phyloP scores from a whole-genome alignment of 2,888 invertebrate genomes.

The Sclerodermus sp. region DNA sequence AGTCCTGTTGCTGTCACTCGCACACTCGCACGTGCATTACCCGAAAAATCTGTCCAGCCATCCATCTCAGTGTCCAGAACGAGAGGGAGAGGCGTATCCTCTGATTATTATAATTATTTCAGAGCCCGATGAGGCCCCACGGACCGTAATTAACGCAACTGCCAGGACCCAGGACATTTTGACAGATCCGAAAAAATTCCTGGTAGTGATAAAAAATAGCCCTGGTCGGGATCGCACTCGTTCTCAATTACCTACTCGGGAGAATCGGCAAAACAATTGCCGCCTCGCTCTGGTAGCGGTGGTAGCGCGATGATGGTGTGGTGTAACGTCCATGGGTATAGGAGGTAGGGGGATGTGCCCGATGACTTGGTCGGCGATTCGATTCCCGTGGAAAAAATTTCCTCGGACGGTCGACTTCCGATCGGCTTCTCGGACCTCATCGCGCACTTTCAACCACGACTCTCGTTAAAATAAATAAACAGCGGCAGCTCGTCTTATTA shows the following conservation, averaged over 20 bases:
- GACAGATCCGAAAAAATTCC: constrained; percentile 53
- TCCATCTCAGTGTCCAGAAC: constrained; percentile 37
- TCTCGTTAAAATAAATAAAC: no score
- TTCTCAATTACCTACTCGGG: constrained; percentile 32
- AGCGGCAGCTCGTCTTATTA: no score
- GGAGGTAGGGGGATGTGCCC: no score
- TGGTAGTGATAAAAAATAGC: constrained; percentile 54
- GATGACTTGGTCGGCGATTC: no score
- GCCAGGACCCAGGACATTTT: constrained; percentile 49
- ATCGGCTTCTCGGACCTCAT: no score
- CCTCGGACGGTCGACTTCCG: no score
- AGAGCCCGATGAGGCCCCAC: constrained; percentile 29
- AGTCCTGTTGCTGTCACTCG: constrained; percentile 18
- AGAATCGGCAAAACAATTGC: constrained; percentile 24
- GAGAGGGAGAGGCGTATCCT: constrained; percentile 40
- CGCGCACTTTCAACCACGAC: no score
- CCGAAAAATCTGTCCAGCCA: constrained; percentile 43
- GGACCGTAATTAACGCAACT: constrained; percentile 56
- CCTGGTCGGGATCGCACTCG: constrained; percentile 9
- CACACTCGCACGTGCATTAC: constrained; percentile 22
- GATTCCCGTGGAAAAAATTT: no score
- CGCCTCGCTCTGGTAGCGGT: no score
- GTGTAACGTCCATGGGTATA: no score
- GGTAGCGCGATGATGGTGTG: no score
- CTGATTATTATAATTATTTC: constrained; percentile 58